Base-by-base conservation (phyloP, 2,888 invertebrate species). In the Exocentrus adspersus region DNA sequence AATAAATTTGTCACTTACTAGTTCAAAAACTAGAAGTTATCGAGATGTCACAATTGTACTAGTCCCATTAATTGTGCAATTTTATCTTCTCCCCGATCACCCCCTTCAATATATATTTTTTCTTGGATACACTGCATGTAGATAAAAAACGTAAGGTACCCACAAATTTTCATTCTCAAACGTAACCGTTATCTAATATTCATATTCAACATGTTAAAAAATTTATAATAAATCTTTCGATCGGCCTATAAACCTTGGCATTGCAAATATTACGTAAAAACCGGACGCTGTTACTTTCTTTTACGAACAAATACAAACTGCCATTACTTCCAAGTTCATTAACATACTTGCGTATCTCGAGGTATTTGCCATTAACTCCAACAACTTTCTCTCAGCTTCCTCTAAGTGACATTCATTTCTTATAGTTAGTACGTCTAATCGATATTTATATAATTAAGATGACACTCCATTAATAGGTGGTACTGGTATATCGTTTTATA, bases 291-390 rank as follows among this genome's bases (percentile, higher is more conserved):
- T 54, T 48, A 61, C 61, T 61, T 61, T 61, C 61, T 52, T 45
- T 54, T 48, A 20, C 12, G 14, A 17, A 10, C 20, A 12, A 37
- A 48, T 14, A 57, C 37, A 54, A 24, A 28, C 30, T 9, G 37
- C 14, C 54, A n/a, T n/a, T n/a, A n/a, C n/a, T n/a, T n/a, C n/a
- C n/a, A 61, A 61, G 61, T 61, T 61, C 61, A 61, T 51, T 61
- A 53, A 54, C 61, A 61, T 19, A 14, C 21, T 20, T 42, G 30
- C 5, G 4, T 53, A 24, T 30, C 12, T 42, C 3, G 12, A 48
- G 21, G 14, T 24, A 41, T 20, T 37, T 10, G 21, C 16, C 42
- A 41, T 53, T 41, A 2, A 3, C 24, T 24, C 21, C 21, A 53
- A 9, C 14, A 53, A 53, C 53, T 42, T 53, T 42, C 42, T 42